These are phyloP conservation scores for Styela clava DNA, from an alignment of 23 tunicate genomes.

Conservation along the genomic window DNA sequence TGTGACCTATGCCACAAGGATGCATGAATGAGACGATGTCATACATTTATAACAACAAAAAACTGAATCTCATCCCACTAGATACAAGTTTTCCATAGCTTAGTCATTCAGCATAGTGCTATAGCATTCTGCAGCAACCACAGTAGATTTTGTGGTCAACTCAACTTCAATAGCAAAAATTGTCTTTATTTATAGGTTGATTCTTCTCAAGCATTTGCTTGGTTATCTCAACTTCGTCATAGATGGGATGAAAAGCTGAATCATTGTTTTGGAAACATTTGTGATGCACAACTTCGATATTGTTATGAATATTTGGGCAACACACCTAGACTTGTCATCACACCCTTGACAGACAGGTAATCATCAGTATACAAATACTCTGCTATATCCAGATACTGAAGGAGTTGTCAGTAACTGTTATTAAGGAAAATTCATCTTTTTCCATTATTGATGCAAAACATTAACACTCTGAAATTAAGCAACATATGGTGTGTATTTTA, in stretches of 20 bases:
- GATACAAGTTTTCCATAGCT: no score
- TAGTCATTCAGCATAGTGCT: no score
- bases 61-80: no score
- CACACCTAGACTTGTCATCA: constrained; percentile 95
- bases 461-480: no score
- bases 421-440: neutral
- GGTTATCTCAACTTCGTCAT: constrained; percentile 86
- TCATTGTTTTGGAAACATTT: constrained; percentile 88
- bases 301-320: constrained; percentile 95
- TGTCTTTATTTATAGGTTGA: constrained; percentile 45
- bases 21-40: no score
- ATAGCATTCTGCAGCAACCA: no score
- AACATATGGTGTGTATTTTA: no score
- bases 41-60: no score
- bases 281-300: constrained; percentile 94
- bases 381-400: neutral
- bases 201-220: constrained; percentile 86
- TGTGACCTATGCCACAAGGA: no score
- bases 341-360: constrained; percentile 97
- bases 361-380: neutral
- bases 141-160: no score
- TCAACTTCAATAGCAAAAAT: no score
- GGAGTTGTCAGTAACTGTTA: neutral
- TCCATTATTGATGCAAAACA: neutral
- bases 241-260: constrained; percentile 91